phyloP scores from a whole-genome alignment of 1,140 invertebrate species.

The Cephus cinctus region DNA sequence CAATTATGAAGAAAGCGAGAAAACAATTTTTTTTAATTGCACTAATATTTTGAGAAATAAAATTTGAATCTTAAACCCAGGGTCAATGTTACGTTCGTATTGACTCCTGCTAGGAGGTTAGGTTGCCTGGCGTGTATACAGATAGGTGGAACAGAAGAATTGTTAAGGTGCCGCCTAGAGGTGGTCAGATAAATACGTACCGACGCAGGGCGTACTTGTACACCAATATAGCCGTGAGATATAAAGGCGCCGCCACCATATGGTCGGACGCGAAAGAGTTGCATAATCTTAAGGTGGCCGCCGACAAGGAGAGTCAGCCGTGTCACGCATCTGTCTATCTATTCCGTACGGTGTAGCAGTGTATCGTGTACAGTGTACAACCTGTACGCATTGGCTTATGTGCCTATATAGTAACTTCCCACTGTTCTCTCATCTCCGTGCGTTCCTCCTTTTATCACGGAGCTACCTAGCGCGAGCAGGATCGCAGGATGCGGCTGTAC shows the following conservation, averaged over 20 bases:
- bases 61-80: no score
- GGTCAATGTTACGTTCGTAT: no score
- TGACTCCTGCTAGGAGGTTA: no score
- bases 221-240: conserved; percentile 41
- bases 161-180: no score
- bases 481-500: neutral
- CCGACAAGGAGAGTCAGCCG: conserved; percentile 28
- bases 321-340: conserved; percentile 45
- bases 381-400: neutral
- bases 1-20: no score
- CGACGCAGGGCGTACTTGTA: conserved; percentile 30
- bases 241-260: conserved; percentile 48
- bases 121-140: no score
- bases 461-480: neutral
- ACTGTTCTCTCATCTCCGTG: no score
- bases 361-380: neutral
- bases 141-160: no score
- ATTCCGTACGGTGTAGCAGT: neutral
- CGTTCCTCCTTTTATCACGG: neutral
- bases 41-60: no score
- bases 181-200: conserved; percentile 22
- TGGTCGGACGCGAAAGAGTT: conserved; percentile 34
- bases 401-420: no score
- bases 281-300: conserved; percentile 37
- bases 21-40: no score